Conservation (phyloP, 23 tunicate genomes). For the Diplosoma virens region DNA sequence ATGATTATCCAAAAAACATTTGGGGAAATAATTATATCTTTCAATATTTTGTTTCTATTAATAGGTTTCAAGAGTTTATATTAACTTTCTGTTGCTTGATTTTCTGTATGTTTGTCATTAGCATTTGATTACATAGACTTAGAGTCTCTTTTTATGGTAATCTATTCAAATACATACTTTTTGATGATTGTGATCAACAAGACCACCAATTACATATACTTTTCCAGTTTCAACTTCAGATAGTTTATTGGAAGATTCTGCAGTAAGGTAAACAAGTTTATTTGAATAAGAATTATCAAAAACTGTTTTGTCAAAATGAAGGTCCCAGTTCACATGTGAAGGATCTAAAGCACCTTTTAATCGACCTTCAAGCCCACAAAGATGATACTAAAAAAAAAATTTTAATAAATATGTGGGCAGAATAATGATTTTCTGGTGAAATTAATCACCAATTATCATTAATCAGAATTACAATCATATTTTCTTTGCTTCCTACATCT, state of each 20-base stretch:
- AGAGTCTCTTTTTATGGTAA: no score
- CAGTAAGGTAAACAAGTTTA: slow-evolving; percentile 60
- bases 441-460: no score
- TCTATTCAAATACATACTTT: no score
- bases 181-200: slow-evolving; percentile 89
- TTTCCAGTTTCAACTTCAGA: slow-evolving; percentile 43
- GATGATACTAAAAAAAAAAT: slow-evolving; percentile 64
- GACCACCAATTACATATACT: slow-evolving; percentile 90
- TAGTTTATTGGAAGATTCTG: slow-evolving; percentile 64
- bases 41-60: no score
- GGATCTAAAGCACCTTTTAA: slow-evolving; percentile 52
- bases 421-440: neutral
- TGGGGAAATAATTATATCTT: no score
- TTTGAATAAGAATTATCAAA: slow-evolving; percentile 29
- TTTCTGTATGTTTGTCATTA: no score
- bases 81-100: no score
- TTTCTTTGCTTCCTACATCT: no score
- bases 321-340: slow-evolving; percentile 75
- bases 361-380: slow-evolving; percentile 61
- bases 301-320: slow-evolving; percentile 58
- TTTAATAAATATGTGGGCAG: neutral
- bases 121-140: no score
- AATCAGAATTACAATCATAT: no score
- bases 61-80: no score
- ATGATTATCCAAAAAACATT: no score